Percentiles rank a stretch among this genome's conserved stretches.
Conservation (phyloP, 2,113 vertebrate species). For the Turnix velox region DNA sequence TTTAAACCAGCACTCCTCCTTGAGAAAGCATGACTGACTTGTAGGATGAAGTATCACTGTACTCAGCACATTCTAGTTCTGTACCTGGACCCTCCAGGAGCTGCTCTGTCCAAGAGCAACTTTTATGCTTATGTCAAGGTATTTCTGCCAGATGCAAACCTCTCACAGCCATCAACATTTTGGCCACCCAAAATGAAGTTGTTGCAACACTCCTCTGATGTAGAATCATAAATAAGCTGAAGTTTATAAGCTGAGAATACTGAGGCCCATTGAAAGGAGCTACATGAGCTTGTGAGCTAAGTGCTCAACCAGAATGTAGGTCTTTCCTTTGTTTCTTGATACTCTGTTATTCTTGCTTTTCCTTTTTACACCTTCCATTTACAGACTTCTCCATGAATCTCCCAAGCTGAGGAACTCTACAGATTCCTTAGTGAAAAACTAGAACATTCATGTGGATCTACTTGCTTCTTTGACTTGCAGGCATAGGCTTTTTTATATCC, state of each 20-base stretch:
- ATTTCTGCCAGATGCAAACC: background rate
- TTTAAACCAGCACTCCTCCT: background rate
- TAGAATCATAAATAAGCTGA: background rate
- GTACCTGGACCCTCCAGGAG: background rate
- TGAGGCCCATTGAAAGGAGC: background rate
- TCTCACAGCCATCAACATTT: background rate
- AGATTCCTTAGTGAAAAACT: background rate
- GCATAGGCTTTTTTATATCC: background rate
- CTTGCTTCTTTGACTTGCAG: background rate
- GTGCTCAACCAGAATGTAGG: background rate
- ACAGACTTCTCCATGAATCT: background rate
- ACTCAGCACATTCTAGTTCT: background rate
- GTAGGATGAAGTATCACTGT: background rate
- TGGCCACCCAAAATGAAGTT: background rate
- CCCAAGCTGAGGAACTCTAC: background rate
- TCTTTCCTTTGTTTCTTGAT: background rate
- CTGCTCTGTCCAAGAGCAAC: background rate
- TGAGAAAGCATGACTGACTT: background rate
- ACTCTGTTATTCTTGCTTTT: background rate
- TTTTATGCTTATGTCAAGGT: background rate
- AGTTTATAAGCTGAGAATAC: background rate
- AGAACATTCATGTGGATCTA: background rate
- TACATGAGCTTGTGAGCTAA: background rate
- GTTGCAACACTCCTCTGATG: background rate
- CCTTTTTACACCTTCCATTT: background rate